Evolutionary conservation across 1,140 invertebrate genomes (phyloP).

Genomic region (Euglossa dilemma): DNA sequence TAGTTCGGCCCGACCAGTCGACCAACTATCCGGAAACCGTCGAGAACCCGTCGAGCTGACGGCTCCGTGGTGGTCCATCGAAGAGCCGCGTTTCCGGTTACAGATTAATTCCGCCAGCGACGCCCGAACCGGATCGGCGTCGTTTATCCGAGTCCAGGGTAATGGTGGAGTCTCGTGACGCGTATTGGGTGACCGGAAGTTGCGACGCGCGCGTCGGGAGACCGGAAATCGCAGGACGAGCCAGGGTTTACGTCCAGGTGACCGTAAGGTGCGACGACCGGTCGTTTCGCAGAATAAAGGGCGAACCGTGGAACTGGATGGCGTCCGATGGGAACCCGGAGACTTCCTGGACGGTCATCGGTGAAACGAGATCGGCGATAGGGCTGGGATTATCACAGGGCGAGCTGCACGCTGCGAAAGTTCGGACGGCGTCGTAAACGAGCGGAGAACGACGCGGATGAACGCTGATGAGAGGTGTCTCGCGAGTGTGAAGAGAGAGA

Average conservation of each 20-base stretch:
- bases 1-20: constrained; percentile 3
- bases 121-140: no score
- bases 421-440: not conserved
- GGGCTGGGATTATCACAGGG: no score
- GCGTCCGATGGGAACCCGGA: not conserved
- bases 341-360: not conserved
- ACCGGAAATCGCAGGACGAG: not conserved
- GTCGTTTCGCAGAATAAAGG: no score
- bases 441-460: not conserved
- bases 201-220: not conserved
- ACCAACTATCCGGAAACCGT: constrained; percentile 22
- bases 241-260: no score
- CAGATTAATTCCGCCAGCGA: constrained; percentile 34
- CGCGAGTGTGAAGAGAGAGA: no score
- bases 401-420: not conserved
- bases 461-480: no score
- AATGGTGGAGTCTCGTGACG: constrained; percentile 4
- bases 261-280: no score
- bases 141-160: constrained; percentile 14
- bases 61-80: not conserved
- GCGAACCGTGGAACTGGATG: not conserved
- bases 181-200: not conserved
- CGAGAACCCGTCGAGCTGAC: constrained; percentile 5
- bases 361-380: not conserved
- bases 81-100: constrained; percentile 4